These are phyloP conservation scores for Dasypogon diadema DNA, from an alignment of 2,888 invertebrate genomes.

Conservation along the genomic window DNA sequence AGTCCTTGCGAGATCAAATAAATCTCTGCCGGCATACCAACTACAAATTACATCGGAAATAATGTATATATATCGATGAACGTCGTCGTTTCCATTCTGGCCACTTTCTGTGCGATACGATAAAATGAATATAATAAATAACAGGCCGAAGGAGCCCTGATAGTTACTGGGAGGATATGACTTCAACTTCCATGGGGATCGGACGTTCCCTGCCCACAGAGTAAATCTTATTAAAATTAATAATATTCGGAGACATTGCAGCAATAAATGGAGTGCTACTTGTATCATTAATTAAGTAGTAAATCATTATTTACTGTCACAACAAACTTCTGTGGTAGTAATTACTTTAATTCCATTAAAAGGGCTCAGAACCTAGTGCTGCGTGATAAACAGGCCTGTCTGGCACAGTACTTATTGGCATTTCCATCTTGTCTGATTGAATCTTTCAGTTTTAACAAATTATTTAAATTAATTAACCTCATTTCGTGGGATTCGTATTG, in stretches of 20 bases:
- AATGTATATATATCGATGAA: slow-evolving; percentile 20
- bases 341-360: slow-evolving; percentile 33
- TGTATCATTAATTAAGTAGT: slow-evolving; percentile 37
- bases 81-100: slow-evolving; percentile 6
- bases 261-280: slow-evolving; percentile 29
- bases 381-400: too few species aligned
- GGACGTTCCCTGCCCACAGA: not conserved
- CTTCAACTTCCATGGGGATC: too few species aligned
- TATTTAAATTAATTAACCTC: too few species aligned
- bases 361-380: too few species aligned
- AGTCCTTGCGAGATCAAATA: slow-evolving; percentile 2
- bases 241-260: slow-evolving; percentile 34
- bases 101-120: slow-evolving; percentile 30
- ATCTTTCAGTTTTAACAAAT: too few species aligned
- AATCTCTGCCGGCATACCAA: not conserved
- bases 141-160: slow-evolving; percentile 5
- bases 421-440: too few species aligned
- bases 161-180: too few species aligned
- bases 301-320: slow-evolving; percentile 47
- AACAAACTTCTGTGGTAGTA: slow-evolving; percentile 14
- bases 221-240: slow-evolving; percentile 47
- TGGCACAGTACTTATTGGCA: too few species aligned
- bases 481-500: too few species aligned
- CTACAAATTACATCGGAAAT: slow-evolving; percentile 32
- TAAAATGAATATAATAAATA: slow-evolving; percentile 46